Conservation (phyloP, 2,888 invertebrate genomes). For the Dicycla oo region DNA sequence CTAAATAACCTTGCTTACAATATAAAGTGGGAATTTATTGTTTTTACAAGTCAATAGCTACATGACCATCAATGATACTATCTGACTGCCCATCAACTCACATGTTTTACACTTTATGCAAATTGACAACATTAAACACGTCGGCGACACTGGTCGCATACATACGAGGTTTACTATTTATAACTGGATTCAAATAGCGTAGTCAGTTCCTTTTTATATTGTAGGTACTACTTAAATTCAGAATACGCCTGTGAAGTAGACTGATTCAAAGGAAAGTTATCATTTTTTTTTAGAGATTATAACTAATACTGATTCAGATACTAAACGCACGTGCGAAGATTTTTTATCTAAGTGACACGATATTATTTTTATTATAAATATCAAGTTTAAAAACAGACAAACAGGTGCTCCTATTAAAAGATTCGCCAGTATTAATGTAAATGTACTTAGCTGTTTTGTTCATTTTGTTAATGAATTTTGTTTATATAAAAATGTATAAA, state of each 20-base stretch:
- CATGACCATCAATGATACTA: conserved; percentile 11
- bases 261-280: conserved; percentile 31
- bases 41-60: conserved; percentile 2
- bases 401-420: conserved; percentile 13
- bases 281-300: neutral
- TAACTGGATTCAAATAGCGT: conserved; percentile 48
- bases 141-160: conserved; percentile 28
- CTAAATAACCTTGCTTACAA: neutral
- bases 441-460: neutral
- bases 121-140: conserved; percentile 44
- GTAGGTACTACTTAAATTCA: conserved; percentile 18
- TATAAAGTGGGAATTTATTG: conserved; percentile 12
- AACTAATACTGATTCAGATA: conserved; percentile 12
- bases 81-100: conserved; percentile 13
- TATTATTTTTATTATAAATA: neutral
- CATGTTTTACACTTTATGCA: conserved; percentile 45
- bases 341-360: neutral
- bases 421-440: conserved; percentile 5
- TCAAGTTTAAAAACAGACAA: conserved; percentile 13
- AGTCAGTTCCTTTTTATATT: conserved; percentile 33
- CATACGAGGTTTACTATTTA: conserved; percentile 51
- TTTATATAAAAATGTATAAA: neutral
- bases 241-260: conserved; percentile 34
- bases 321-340: neutral
- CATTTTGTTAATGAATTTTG: neutral